phyloP scores from a whole-genome alignment of 1,140 invertebrate species.

The Drosophila truncata region DNA sequence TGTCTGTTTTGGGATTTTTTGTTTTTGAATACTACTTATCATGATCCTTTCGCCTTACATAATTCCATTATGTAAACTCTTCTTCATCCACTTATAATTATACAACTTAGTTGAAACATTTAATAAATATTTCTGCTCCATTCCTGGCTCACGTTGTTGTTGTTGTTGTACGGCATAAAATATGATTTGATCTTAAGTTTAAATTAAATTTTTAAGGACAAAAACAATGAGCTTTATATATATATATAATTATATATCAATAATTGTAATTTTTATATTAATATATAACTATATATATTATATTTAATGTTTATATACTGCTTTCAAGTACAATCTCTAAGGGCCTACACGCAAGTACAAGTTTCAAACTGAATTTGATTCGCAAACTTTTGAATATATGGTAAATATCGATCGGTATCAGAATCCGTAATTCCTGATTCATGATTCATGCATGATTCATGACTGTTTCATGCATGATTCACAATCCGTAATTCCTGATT shows the following conservation, averaged over 20 bases:
- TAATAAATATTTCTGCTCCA: slow-evolving; percentile 67
- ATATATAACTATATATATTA: slow-evolving; percentile 30
- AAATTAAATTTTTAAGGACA: slow-evolving; percentile 71
- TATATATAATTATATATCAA: slow-evolving; percentile 21
- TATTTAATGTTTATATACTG: slow-evolving; percentile 11
- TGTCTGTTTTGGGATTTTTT: slow-evolving; percentile 22
- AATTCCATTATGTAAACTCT: slow-evolving; percentile 75
- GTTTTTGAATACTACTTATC: slow-evolving; percentile 5
- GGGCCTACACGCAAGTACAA: slow-evolving; percentile 43
- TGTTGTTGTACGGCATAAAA: slow-evolving; percentile 70
- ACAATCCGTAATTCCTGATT: slow-evolving; percentile 6
- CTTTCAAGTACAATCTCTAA: slow-evolving; percentile 42
- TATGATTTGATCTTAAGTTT: slow-evolving; percentile 72
- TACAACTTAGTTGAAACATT: slow-evolving; percentile 83
- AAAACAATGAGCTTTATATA: slow-evolving; percentile 64
- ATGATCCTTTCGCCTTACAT: slow-evolving; percentile 40
- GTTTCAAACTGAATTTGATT: slow-evolving; percentile 56
- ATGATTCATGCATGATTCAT: background rate
- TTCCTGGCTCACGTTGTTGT: slow-evolving; percentile 37
- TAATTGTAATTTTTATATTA: slow-evolving; percentile 8
- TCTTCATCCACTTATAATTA: slow-evolving; percentile 67
- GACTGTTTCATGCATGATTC: too few relatives aligned
- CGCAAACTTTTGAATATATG: slow-evolving; percentile 51
- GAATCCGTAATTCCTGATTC: slow-evolving; percentile 7
- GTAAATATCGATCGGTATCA: slow-evolving; percentile 1